Conservation (phyloP, 2,888 invertebrate genomes). For the Lithophane socia region DNA sequence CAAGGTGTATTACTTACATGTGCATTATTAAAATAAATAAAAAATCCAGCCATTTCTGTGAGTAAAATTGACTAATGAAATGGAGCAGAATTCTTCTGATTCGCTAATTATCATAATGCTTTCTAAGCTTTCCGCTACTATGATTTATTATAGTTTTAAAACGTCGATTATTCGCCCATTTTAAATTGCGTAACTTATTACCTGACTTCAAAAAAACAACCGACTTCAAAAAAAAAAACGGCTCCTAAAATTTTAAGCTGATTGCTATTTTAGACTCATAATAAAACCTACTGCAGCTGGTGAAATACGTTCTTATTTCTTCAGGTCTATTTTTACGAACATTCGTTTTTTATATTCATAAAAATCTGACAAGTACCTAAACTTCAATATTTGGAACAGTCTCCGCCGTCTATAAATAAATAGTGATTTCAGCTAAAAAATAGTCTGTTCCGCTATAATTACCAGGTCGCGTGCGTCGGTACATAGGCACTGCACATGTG, state of each 20-base stretch:
- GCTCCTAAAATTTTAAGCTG: no score
- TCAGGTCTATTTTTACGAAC: not conserved
- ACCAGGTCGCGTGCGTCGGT: conserved; percentile 7
- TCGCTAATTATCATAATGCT: no score
- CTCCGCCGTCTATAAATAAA: conserved; percentile 34
- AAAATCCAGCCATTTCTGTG: no score
- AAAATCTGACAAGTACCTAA: not conserved
- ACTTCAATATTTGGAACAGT: not conserved
- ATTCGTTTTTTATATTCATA: not conserved
- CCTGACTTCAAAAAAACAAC: no score
- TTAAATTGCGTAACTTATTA: no score
- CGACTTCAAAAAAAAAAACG: no score
- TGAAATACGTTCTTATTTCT: not conserved
- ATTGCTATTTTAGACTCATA: not conserved
- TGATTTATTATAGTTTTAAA: no score
- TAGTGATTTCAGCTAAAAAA: conserved; percentile 39
- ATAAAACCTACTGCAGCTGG: no score
- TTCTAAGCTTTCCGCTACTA: no score
- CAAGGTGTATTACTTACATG: not conserved
- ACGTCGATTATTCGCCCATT: not conserved
- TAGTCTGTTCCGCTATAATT: conserved; percentile 17
- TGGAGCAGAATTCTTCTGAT: no score
- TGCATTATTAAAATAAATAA: not conserved
- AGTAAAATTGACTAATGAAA: no score
- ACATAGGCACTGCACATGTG: conserved; percentile 14